Conservation (phyloP, 1,140 invertebrate genomes). For the Sweltsa coloradensis region DNA sequence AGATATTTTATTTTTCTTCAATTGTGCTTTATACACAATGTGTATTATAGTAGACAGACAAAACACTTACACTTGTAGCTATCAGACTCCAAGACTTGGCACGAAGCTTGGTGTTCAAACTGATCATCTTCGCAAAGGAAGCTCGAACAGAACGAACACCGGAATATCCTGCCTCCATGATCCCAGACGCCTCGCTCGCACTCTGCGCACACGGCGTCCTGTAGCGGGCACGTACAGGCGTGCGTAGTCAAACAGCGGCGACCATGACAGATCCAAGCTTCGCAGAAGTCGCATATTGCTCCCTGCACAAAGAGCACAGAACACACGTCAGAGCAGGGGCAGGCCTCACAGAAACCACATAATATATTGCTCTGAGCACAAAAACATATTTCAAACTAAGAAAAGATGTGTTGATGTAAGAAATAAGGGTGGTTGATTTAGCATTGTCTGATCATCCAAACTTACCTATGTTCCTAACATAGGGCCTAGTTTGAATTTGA, state of each 20-base stretch:
- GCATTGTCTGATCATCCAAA: too few species aligned
- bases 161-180: slow-evolving; percentile 85
- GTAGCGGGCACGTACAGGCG: slow-evolving; percentile 83
- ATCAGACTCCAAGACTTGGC: slow-evolving; percentile 86
- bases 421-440: too few species aligned
- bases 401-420: too few species aligned
- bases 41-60: too few species aligned
- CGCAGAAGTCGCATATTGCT: slow-evolving; percentile 94
- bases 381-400: too few species aligned
- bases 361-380: too few species aligned
- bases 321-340: too few species aligned
- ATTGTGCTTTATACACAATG: too few species aligned
- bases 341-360: too few species aligned
- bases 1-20: too few species aligned
- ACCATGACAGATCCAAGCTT: slow-evolving; percentile 95
- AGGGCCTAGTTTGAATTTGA: too few species aligned
- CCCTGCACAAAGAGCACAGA: slow-evolving; percentile 43
- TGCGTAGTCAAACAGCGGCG: slow-evolving; percentile 80
- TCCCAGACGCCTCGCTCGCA: slow-evolving; percentile 89
- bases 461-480: too few species aligned
- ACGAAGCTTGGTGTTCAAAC: slow-evolving; percentile 96
- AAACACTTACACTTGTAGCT: slow-evolving; percentile 76
- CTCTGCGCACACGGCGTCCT: slow-evolving; percentile 79
- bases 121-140: slow-evolving; percentile 96
- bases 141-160: slow-evolving; percentile 81